phyloP scores from a whole-genome alignment of 2,888 invertebrate genomes.

The Rhagonycha lutea region DNA sequence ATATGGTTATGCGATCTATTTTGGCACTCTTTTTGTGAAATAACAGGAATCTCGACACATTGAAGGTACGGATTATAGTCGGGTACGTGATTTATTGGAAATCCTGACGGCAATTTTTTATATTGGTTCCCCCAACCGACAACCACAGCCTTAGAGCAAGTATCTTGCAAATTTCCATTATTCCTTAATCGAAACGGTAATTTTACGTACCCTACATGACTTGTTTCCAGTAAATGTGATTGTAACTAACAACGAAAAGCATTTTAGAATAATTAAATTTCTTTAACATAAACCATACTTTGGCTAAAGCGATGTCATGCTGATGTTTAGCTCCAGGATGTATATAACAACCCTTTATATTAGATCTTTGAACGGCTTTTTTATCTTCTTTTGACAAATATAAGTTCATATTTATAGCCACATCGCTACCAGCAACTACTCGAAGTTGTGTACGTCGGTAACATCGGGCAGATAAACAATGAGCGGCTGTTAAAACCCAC shows the following conservation, averaged over 20 bases:
- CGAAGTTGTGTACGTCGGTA: not conserved
- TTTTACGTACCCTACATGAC: not conserved
- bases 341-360: not conserved
- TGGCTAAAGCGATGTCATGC: not conserved
- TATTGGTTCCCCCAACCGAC: slow-evolving; percentile 1
- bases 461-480: not conserved
- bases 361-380: not conserved
- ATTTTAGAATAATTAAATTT: not conserved
- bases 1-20: not conserved
- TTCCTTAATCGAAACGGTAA: not conserved
- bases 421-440: not conserved
- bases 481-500: not conserved
- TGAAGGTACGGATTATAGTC: not conserved
- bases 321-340: not conserved
- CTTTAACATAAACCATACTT: not conserved
- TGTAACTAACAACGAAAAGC: not conserved
- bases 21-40: not conserved
- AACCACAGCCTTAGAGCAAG: not conserved
- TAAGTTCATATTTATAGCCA: not conserved
- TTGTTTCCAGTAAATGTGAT: not conserved
- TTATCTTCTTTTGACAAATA: not conserved
- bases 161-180: not conserved
- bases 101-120: not conserved
- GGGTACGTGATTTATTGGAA: fast-evolving
- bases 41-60: not conserved